A percentile compares a stretch with the other conserved stretches of the same genome.
Evolutionary conservation across 2,888 invertebrate genomes (phyloP).

Genomic region (Cheilosia vulpina): DNA sequence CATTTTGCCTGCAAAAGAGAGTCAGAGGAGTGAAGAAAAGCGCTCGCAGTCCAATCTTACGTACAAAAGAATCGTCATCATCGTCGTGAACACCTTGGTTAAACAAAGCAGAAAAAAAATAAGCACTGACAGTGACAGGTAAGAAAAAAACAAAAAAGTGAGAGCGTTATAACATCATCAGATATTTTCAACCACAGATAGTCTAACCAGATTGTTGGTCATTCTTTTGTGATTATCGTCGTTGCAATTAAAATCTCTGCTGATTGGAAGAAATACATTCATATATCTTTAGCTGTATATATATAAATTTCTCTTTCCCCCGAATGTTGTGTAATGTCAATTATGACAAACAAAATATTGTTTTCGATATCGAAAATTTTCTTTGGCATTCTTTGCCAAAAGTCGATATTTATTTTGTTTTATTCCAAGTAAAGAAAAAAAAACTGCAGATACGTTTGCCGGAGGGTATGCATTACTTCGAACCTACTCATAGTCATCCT

Average conservation of each 20-base stretch:
- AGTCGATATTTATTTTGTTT: constrained; percentile 4
- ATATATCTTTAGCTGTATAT: neutral
- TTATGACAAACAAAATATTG: constrained; percentile 12
- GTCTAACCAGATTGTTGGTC: constrained; percentile 38
- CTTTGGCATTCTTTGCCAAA: constrained; percentile 16
- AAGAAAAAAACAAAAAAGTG: constrained; percentile 52
- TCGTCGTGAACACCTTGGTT: constrained; percentile 62
- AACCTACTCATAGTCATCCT: constrained; percentile 48
- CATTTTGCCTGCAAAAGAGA: constrained; percentile 54
- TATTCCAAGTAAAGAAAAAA: constrained; percentile 7
- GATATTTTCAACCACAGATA: constrained; percentile 50
- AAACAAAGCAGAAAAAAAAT: constrained; percentile 58
- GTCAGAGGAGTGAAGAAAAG: constrained; percentile 46
- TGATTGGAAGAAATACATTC: neutral
- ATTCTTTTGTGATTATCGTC: constrained; percentile 39
- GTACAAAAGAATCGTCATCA: constrained; percentile 71
- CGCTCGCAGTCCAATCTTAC: constrained; percentile 66
- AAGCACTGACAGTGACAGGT: constrained; percentile 50
- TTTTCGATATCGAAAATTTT: neutral
- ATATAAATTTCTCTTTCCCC: constrained; percentile 51
- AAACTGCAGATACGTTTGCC: constrained; percentile 54
- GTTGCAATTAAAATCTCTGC: constrained; percentile 36
- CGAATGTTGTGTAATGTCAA: constrained; percentile 67
- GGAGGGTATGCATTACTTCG: constrained; percentile 52
- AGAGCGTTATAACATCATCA: constrained; percentile 64